Percentiles rank a stretch among this genome's conserved stretches.
These are phyloP conservation scores for Passer montanus DNA, from an alignment of 2,113 vertebrate species.

Conservation along the genomic window DNA sequence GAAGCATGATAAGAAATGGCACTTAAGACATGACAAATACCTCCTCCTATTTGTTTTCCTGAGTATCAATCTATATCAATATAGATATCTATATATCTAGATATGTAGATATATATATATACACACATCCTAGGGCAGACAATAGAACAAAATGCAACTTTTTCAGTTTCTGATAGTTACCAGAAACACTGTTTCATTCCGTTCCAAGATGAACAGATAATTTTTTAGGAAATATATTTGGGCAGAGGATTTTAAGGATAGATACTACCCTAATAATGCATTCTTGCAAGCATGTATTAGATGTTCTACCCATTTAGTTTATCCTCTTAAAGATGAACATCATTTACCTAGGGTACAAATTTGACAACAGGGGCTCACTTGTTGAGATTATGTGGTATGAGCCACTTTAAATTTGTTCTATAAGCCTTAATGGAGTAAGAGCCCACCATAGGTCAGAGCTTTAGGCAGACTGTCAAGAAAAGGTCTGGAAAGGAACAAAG, in stretches of 20 bases:
- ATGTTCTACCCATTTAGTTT: background rate
- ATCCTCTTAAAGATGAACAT: background rate
- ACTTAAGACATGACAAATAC: background rate
- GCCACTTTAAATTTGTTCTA: background rate
- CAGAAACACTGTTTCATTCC: background rate
- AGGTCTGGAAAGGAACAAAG: background rate
- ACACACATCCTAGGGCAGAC: fast-evolving
- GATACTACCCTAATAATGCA: background rate
- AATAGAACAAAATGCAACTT: background rate
- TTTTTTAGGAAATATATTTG: background rate
- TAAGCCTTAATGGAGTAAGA: background rate
- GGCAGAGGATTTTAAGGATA: background rate
- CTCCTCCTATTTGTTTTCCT: background rate
- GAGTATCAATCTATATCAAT: background rate
- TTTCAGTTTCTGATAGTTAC: background rate
- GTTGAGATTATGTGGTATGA: background rate
- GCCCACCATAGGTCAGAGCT: background rate
- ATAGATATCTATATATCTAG: background rate
- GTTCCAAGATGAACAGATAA: background rate
- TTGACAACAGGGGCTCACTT: background rate
- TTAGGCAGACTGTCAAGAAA: background rate
- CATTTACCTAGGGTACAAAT: background rate
- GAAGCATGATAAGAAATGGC: background rate
- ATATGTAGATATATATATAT: too few species aligned
- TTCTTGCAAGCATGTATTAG: background rate